Evolutionary conservation across 2,888 invertebrate genomes (phyloP), one percentile per base, ranked within the genome.

Genomic region (Cerceris rybyensis): DNA sequence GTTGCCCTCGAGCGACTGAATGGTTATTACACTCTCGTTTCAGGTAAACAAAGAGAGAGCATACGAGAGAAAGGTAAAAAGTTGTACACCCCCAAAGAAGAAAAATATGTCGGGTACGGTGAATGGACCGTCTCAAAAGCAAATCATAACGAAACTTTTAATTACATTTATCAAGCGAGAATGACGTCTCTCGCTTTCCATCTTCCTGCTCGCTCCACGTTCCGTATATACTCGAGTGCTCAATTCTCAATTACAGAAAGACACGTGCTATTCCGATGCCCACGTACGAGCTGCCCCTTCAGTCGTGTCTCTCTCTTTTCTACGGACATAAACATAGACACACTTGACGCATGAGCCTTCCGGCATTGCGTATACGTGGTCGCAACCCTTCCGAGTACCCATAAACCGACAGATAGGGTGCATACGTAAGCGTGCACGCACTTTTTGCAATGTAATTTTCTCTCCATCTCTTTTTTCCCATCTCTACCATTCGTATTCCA

Each of bases 61-160:
- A 16, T 16, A 42, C 8, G 42, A 17, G 11, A 41, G 52, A 46
- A 42, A 60, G 42, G 50, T n/a, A 46, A 0, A 52, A 28, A 28
- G 28, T 28, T 28, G 28, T 28, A 28, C 49, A 16, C 41, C 41
- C 17, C 41, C n/a, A 52, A 39, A 67, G 14, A 41, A 54, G 49
- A 28, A 46, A 17, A 16, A 9, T 46, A 6, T 14, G 8, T 6
- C 28, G 65, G 54, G 58, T 13, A 13, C n/a, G 28, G 13, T 64
- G 72, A 68, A 72, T 64, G 41, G 58, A 64, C 58, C 39, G 67
- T 75, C 59, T 52, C 52, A 14, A 43, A 42, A 50, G 28, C 77
- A 59, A 28, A n/a, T 68, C 50, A 73, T 72, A 73, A 71, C 68
- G 71, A 64, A 77, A 80, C 74, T 80, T 80, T 80, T 80, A 80